These are phyloP conservation scores for Silurus glanis DNA, from an alignment of 2,113 vertebrate species.

Conservation along the genomic window DNA sequence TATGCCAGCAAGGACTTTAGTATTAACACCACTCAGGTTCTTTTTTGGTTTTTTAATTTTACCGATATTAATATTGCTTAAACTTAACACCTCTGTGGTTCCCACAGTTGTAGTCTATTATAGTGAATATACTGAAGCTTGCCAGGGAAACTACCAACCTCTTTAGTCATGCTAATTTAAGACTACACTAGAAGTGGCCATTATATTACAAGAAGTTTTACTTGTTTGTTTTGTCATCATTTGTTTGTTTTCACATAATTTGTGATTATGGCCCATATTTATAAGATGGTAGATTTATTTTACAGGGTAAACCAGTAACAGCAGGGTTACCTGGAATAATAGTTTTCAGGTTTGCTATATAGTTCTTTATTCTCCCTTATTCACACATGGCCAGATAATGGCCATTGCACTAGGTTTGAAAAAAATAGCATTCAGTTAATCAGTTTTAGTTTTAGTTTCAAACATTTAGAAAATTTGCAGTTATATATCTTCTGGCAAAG, in stretches of 20 bases:
- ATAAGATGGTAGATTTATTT: neutral
- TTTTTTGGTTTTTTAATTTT: neutral
- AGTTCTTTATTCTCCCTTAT: neutral
- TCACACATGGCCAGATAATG: neutral
- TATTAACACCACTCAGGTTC: neutral
- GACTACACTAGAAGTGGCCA: neutral
- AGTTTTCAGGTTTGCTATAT: neutral
- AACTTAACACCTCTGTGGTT: neutral
- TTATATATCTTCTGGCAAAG: neutral
- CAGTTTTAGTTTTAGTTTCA: neutral
- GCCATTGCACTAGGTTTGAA: neutral
- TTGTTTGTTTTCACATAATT: no score
- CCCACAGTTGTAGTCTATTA: neutral
- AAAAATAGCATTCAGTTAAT: no score
- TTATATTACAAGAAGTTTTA: neutral
- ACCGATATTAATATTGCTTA: neutral
- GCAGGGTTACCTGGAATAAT: neutral
- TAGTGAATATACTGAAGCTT: neutral
- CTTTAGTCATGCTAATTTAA: neutral
- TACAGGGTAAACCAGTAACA: neutral
- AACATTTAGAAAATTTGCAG: neutral
- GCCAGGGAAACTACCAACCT: neutral
- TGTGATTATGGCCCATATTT: no score
- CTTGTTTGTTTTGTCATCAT: neutral
- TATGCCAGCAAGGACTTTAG: neutral